Evolutionary conservation across 2,113 vertebrate genomes (phyloP).

Genomic region (Daphoenositta chrysoptera): DNA sequence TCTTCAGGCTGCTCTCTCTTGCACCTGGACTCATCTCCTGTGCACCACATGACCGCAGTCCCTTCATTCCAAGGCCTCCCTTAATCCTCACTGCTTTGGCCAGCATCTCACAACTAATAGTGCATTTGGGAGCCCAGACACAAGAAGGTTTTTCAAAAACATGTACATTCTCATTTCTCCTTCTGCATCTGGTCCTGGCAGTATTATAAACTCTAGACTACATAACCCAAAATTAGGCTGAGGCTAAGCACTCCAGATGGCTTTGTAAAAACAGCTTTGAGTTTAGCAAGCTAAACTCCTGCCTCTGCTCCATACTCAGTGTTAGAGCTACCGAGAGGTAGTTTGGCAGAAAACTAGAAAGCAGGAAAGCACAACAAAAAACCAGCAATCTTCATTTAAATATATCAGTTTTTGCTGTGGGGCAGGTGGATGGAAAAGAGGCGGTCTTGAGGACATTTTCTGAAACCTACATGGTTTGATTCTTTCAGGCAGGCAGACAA

Average conservation of each 20-base stretch:
- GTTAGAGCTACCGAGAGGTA: neutral
- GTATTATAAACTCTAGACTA: neutral
- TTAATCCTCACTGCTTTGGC: neutral
- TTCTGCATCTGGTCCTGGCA: constrained; percentile 26
- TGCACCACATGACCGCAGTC: neutral
- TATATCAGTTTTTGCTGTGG: neutral
- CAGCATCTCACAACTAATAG: neutral
- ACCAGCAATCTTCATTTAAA: neutral
- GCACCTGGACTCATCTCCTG: neutral
- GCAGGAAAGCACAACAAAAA: neutral
- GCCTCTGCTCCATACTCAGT: neutral
- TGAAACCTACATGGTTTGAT: constrained; percentile 24
- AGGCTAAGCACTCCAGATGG: constrained; percentile 28
- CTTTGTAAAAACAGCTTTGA: constrained; percentile 36
- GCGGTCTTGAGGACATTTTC: neutral
- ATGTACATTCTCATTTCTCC: neutral
- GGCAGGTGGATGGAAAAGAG: constrained; percentile 31
- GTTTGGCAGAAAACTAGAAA: constrained; percentile 19
- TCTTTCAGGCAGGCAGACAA: constrained; percentile 46
- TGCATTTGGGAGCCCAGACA: neutral
- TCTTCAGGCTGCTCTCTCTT: neutral
- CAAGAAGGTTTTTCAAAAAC: neutral
- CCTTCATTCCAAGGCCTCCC: neutral
- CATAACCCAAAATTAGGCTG: neutral
- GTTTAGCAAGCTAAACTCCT: neutral